phyloP scores from a whole-genome alignment of 1,140 invertebrate species.

The Asbolus verrucosus region DNA sequence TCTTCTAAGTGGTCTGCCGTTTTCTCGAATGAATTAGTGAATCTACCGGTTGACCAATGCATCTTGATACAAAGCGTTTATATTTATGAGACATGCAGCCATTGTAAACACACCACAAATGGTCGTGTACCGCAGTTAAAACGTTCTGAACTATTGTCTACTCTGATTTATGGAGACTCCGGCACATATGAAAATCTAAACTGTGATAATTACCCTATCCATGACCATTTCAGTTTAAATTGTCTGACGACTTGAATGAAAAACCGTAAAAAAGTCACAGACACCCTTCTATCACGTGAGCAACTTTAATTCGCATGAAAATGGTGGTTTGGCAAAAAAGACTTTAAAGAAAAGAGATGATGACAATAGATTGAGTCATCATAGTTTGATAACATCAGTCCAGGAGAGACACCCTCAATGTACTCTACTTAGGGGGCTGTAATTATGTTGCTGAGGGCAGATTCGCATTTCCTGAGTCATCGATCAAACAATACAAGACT shows the following conservation, averaged over 20 bases:
- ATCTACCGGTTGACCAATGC: constrained; percentile 24
- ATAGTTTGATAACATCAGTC: not conserved
- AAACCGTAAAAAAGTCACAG: not conserved
- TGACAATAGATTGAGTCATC: constrained; percentile 8
- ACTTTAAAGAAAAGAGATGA: not conserved
- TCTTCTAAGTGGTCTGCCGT: no score
- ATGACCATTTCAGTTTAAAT: not conserved
- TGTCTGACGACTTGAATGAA: not conserved
- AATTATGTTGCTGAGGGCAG: not conserved
- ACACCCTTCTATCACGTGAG: no score
- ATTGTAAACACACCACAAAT: constrained; percentile 25
- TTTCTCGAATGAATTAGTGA: constrained; percentile 29
- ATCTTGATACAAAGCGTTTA: constrained; percentile 20
- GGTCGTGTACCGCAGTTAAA: constrained; percentile 20
- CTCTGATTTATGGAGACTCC: constrained; percentile 11
- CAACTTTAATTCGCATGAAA: no score
- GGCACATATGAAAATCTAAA: not conserved
- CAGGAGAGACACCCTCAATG: not conserved
- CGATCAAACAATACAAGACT: no score
- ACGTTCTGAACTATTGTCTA: constrained; percentile 8
- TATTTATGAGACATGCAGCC: constrained; percentile 32
- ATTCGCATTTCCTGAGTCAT: not conserved
- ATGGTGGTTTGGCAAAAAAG: not conserved
- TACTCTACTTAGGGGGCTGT: not conserved
- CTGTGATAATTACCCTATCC: constrained; percentile 11